A percentile compares a stretch with the other conserved stretches of the same genome.
phyloP scores from a whole-genome alignment of 2,797 vertebrate species.

The Lagodon rhomboides region DNA sequence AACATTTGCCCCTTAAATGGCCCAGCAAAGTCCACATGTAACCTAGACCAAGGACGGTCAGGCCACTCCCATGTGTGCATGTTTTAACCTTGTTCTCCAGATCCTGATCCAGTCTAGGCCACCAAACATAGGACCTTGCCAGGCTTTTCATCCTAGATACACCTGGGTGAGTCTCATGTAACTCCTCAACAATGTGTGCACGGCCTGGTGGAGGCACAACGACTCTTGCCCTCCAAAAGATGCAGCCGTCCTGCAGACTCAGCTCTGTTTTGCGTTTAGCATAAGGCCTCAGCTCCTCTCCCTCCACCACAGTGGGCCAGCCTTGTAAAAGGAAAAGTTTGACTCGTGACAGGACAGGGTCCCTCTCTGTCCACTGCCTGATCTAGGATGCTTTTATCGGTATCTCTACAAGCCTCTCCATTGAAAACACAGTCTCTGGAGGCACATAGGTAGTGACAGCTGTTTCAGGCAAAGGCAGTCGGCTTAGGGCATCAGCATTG shows the following conservation, averaged over 20 bases:
- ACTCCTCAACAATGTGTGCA: background rate
- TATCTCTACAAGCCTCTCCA: background rate
- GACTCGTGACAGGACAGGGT: conserved; percentile 19
- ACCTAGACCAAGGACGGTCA: conserved; percentile 23
- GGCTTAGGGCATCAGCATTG: conserved; percentile 23
- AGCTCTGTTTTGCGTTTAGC: conserved; percentile 3
- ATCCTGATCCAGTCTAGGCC: conserved; percentile 24
- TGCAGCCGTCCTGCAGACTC: conserved; percentile 22
- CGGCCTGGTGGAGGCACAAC: background rate
- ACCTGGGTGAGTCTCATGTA: conserved; percentile 18
- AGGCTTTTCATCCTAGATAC: background rate
- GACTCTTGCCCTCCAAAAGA: background rate
- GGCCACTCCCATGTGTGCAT: conserved; percentile 24
- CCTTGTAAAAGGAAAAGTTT: conserved; percentile 23
- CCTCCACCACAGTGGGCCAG: conserved; percentile 13
- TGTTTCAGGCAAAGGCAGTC: conserved; percentile 14
- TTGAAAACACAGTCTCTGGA: conserved; percentile 32
- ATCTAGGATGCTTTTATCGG: too few species aligned
- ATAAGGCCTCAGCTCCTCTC: conserved; percentile 14
- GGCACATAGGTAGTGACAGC: background rate
- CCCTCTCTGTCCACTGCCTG: background rate
- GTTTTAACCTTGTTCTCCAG: conserved; percentile 30
- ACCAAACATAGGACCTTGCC: conserved; percentile 33
- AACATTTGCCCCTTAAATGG: conserved; percentile 29
- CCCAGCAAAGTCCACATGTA: conserved; percentile 37